Base-by-base conservation (phyloP, 2,797 vertebrate genomes). In the Sebastes paucispinis region DNA sequence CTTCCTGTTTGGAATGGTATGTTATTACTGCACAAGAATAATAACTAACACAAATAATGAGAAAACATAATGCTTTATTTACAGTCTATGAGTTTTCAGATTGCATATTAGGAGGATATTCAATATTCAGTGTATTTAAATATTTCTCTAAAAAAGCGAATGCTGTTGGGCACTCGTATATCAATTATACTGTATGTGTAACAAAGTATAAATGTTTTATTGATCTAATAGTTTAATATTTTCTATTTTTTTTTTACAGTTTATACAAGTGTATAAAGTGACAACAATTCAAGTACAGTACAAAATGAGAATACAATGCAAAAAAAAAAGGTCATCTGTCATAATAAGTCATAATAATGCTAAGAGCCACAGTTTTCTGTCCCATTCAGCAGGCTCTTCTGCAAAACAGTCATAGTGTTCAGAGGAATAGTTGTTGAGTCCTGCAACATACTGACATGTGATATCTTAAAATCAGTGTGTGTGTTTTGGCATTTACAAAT, bases 41-140 rank as follows among this genome's bases (percentile, higher is more conserved):
- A 36, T 9, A 22, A 59, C 3, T 27, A 16, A 31, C 2, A 34
- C 11, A 59, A 47, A 39, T 1, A 22, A 3, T 85, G 65, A 87
- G 66, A 87, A 93, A 87, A 88, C 36, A 50, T 47, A 7, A 67
- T 14, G 54, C 18, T 91, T 92, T 92, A 91, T 90, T 89, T 69
- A 27, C 47, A 65, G 34, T 24, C 75, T 47, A 43, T 43, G 43
- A 47, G 16, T 34, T 75, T 80, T n/a, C 12, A 69, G 18, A 1
- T 58, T 82, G 64, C 34, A 82, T 79, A 34, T 76, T 59, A 70
- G 73, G 73, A 82, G 65, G 10, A 55, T 75, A 84, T 82, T 87
- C 18, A 81, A 43, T 65, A 81, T 80, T 88, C n/a, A 65, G 31
- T 57, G 25, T 60, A 77, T 81, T 75, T 62, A 59, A 82, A 88